phyloP scores from a whole-genome alignment of 1,140 invertebrate species.

The Cydia fagiglandana region DNA sequence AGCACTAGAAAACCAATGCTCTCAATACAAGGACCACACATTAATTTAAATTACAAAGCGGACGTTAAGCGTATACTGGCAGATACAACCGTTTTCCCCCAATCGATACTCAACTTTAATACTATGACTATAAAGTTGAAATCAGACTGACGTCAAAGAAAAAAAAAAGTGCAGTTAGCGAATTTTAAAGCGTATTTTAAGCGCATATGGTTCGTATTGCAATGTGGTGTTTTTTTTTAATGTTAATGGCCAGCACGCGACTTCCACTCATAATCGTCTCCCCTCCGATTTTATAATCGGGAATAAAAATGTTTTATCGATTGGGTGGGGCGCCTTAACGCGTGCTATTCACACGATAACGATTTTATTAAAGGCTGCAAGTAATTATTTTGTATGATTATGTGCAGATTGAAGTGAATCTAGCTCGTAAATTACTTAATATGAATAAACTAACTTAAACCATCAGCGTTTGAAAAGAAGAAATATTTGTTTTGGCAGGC shows the following conservation, averaged over 20 bases:
- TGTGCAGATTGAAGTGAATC: background rate
- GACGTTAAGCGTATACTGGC: background rate
- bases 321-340: slow-evolving; percentile 19
- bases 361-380: background rate
- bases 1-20: slow-evolving; percentile 28
- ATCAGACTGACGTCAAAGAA: background rate
- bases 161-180: background rate
- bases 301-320: slow-evolving; percentile 30
- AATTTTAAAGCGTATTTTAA: slow-evolving; percentile 9
- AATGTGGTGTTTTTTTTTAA: slow-evolving; percentile 12
- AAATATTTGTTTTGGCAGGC: no score
- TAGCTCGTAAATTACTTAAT: no score
- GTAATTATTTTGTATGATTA: background rate
- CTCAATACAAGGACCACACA: slow-evolving; percentile 20
- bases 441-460: no score
- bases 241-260: slow-evolving; percentile 29
- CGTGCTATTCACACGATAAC: slow-evolving; percentile 19
- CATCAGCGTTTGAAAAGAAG: no score
- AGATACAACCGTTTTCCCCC: background rate
- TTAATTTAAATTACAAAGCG: slow-evolving; percentile 25
- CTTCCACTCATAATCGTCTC: slow-evolving; percentile 28
- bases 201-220: background rate
- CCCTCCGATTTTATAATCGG: slow-evolving; percentile 31
- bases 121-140: background rate
- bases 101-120: background rate